A percentile compares a stretch with the other conserved stretches of the same genome.
phyloP scores from a whole-genome alignment of 2,888 invertebrate species.

The Cerceris rybyensis region DNA sequence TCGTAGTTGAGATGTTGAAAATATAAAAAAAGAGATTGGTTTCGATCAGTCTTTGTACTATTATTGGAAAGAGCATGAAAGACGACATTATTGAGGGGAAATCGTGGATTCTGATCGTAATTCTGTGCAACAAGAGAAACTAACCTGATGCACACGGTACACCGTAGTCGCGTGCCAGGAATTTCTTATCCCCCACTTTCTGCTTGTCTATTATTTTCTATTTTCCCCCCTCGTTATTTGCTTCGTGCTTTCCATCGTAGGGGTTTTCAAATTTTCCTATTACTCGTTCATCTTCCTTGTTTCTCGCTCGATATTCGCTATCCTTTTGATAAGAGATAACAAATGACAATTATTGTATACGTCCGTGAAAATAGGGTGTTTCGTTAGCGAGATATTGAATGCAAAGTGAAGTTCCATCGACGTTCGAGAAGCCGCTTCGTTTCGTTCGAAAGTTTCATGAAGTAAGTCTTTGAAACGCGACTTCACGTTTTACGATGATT shows the following conservation, averaged over 20 bases:
- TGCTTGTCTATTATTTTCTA: slow-evolving; percentile 46
- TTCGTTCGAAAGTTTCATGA: slow-evolving; percentile 5
- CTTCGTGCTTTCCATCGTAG: slow-evolving; percentile 9
- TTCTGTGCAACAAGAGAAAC: not conserved
- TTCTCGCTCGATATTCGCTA: not conserved
- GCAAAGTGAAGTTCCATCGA: not conserved
- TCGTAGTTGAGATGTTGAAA: too few relatives aligned
- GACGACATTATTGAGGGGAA: not conserved
- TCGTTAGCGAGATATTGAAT: not conserved
- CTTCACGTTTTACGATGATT: not conserved
- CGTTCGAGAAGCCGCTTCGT: too few relatives aligned
- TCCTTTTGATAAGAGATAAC: slow-evolving; percentile 22
- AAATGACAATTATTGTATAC: not conserved
- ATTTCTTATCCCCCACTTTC: slow-evolving; percentile 26
- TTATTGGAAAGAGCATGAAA: too few relatives aligned
- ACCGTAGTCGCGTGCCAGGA: slow-evolving; percentile 45
- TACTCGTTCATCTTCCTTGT: not conserved
- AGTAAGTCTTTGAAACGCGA: not conserved
- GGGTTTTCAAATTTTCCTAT: not conserved
- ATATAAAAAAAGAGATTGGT: too few relatives aligned
- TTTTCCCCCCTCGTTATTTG: slow-evolving; percentile 11
- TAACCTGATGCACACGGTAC: slow-evolving; percentile 39
- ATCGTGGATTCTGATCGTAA: not conserved
- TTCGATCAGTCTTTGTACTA: too few relatives aligned
- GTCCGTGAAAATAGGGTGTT: not conserved